Evolutionary conservation across 2,888 invertebrate species (phyloP), one percentile per base, ranked within the genome.

Genomic region (Orthosia gracilis): DNA sequence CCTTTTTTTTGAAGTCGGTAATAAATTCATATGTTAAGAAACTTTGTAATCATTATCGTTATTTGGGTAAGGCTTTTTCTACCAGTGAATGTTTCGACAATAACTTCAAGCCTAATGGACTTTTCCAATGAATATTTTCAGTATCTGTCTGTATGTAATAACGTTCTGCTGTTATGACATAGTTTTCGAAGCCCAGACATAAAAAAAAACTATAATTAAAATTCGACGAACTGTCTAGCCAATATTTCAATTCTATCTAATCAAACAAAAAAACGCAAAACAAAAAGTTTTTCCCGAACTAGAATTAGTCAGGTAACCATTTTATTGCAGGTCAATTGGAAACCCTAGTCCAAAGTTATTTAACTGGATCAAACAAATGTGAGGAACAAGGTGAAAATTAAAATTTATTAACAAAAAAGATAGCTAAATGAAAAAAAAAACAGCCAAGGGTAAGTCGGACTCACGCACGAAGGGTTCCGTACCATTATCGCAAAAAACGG

Each of bases 351-450:
- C n/a, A n/a, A 76, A 72, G 40, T 65, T 66, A 52, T 67, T 31
- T 57, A 71, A 76, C 62, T 73, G 67, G 64, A 57, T 62, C 66
- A 63, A 72, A 81, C 50, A 78, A 67, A 23, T 57, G n/a, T 67
- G 26, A n/a, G n/a, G 12, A 26, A 15, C 50, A 68, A 75, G 66
- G 58, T 50, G 62, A 66, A 67, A 72, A 66, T n/a, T 5, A 21
- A 40, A 50, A 23, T 52, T 26, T 18, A 21, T 31, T 15, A 15
- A 18, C 2, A 57, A 55, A 31, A 18, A 67, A 31, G 11, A 47
- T 21, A 3, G 54, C 47, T 23, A n/a, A 45, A 47, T n/a, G 12
- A 52, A 23, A 18, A 9, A 55, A 26, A n/a, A n/a, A n/a, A n/a
- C n/a, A n/a, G n/a, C n/a, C n/a, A n/a, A n/a, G n/a, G n/a, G n/a